Evolutionary conservation across 2,797 vertebrate species (phyloP).

Genomic region (Mormyrus hasselquistii): DNA sequence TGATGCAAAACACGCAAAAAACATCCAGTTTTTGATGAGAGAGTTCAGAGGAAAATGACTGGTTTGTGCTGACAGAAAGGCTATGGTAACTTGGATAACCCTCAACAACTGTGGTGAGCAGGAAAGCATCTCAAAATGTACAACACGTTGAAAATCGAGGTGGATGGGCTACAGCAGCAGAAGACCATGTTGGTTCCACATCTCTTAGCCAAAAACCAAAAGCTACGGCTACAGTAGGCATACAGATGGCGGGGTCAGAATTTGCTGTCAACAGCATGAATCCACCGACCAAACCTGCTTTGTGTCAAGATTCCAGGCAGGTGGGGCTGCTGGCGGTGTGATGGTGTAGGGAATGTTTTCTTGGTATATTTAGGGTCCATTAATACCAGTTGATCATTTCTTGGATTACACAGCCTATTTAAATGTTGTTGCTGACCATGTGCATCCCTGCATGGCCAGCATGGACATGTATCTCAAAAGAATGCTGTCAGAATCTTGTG

Average conservation of each 20-base stretch:
- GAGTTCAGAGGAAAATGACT: neutral
- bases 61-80: neutral
- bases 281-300: neutral
- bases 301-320: neutral
- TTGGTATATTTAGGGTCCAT: neutral
- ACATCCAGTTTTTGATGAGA: neutral
- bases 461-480: neutral
- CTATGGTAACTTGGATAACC: neutral
- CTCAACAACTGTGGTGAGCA: neutral
- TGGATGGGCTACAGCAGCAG: neutral
- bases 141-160: neutral
- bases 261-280: neutral
- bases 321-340: neutral
- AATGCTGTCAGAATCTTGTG: neutral
- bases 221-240: neutral
- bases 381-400: neutral
- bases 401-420: neutral
- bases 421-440: neutral
- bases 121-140: neutral
- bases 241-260: neutral
- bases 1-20: neutral
- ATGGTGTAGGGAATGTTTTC: neutral
- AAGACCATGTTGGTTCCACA: neutral
- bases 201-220: neutral
- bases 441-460: neutral